Evolutionary conservation across 1,140 invertebrate species (phyloP), one percentile per base, ranked within the genome.

Genomic region (Chironomus tepperi): DNA sequence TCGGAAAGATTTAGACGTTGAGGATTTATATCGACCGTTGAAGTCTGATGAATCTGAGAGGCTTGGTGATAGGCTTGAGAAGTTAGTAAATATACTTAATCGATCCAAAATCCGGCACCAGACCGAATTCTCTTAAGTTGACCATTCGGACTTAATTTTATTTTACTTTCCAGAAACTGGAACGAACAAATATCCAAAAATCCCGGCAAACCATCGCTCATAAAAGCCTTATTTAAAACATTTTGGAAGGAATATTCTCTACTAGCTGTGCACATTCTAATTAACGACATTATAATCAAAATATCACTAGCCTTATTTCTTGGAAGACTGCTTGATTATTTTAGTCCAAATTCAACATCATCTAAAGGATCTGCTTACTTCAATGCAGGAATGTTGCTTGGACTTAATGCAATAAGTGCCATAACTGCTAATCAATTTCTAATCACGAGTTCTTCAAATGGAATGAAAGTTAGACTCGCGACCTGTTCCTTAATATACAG

Each of bases 401-500:
- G 86, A 1, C 80, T 85, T 0, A 87, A 84, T 18, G 84, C 82
- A 0, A 74, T 85, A 0, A 85, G 82, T 73, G 86, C 86, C 0
- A 75, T 89, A 1, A 79, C 83, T 0, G 83, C 86, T 18, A 89
- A 90, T 81, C 88, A 89, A 74, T 84, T 87, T 21, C 85, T 88
- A 76, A 84, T 89, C 75, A 80, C 82, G 15, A 84, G 87, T 8
- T 88, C 88, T 75, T 86, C 88, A 77, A 81, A 86, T 65, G 88
- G 88, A 2, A 87, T 88, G 80, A 84, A 84, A 79, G 84, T 88
- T 10, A 81, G 88, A 74, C 85, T 86, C 1, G 88, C 88, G 0
- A 82, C 86, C 3, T 90, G 89, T 75, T 89, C 89, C 2, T 77
- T 91, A n/a, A 84, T 91, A 42, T 91, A 90, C 77, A 82, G 89